A percentile compares a stretch with the other conserved stretches of the same genome.
Evolutionary conservation across 2,113 vertebrate genomes (phyloP).

Genomic region (Otocyon megalotis): DNA sequence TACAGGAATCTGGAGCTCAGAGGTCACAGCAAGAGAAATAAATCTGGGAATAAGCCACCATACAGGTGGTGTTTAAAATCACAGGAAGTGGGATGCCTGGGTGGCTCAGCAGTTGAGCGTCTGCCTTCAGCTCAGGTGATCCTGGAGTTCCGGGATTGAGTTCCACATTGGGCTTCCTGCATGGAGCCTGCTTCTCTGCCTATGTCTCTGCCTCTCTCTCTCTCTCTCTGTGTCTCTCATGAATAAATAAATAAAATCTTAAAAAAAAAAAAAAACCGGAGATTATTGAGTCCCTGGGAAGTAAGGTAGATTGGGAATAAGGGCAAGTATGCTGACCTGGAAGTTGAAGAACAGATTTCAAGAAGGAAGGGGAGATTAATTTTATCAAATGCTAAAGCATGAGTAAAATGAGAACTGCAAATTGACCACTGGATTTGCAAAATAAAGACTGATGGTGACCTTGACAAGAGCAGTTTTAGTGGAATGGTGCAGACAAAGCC

Average conservation of each 20-base stretch:
- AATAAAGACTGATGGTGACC: not conserved
- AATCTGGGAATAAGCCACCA: slow-evolving; percentile 4
- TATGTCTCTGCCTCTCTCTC: too few species aligned
- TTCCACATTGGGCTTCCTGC: too few species aligned
- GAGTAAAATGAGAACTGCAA: not conserved
- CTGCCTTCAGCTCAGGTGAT: too few species aligned
- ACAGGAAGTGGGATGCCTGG: not conserved
- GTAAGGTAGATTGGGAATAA: not conserved
- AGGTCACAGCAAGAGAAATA: slow-evolving; percentile 39
- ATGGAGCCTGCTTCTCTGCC: too few species aligned
- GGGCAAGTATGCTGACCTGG: not conserved
- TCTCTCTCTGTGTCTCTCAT: too few species aligned
- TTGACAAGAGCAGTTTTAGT: not conserved
- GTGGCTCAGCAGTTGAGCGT: too few species aligned
- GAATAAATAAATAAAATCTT: too few species aligned
- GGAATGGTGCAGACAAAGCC: not conserved
- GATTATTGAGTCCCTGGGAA: not conserved
- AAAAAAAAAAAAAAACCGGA: too few species aligned
- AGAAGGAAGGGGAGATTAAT: not conserved
- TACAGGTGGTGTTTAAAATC: not conserved
- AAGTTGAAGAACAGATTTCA: slow-evolving; percentile 19
- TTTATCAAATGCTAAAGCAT: slow-evolving; percentile 32
- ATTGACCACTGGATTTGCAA: not conserved
- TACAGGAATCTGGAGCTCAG: slow-evolving; percentile 27
- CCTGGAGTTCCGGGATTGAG: too few species aligned